Conservation (phyloP, 35 echinoderm and acorn worm genomes). For the Patiria miniata region DNA sequence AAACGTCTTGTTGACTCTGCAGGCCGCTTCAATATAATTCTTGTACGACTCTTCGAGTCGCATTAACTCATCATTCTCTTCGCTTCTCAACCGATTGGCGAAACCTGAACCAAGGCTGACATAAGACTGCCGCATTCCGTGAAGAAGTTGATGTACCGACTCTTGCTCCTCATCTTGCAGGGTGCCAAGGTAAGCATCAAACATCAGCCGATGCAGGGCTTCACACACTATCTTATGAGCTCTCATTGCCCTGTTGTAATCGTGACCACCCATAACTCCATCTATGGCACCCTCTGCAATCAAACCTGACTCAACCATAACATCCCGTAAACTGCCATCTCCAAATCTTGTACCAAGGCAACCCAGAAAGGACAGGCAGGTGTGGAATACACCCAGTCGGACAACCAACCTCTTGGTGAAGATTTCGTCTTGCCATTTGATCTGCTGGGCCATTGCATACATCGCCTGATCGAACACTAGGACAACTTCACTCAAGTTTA, state of each 20-base stretch:
- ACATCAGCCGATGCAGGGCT: constrained; percentile 57
- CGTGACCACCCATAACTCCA: constrained; percentile 53
- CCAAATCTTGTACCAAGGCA: constrained; percentile 67
- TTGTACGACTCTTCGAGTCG: neutral
- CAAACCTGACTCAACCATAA: constrained; percentile 53
- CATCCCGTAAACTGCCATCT: constrained; percentile 72
- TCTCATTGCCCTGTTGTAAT: constrained; percentile 62
- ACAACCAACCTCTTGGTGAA: constrained; percentile 32
- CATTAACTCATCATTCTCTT: neutral
- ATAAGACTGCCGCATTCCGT: neutral
- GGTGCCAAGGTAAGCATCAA: constrained; percentile 47
- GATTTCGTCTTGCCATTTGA: constrained; percentile 34
- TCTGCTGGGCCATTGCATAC: constrained; percentile 61
- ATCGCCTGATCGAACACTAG: constrained; percentile 74
- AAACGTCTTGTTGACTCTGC: neutral
- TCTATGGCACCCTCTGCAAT: constrained; percentile 69
- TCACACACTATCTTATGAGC: constrained; percentile 63
- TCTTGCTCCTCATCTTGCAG: constrained; percentile 27
- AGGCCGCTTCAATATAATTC: neutral
- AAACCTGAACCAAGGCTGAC: neutral
- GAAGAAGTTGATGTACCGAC: neutral
- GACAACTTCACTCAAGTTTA: constrained; percentile 38
- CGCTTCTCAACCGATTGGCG: neutral
- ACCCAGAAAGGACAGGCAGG: constrained; percentile 16
- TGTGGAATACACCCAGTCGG: constrained; percentile 60